Evolutionary conservation across 2,888 invertebrate genomes (phyloP), one percentile per base, ranked within the genome.

Genomic region (Oscheius sp.): DNA sequence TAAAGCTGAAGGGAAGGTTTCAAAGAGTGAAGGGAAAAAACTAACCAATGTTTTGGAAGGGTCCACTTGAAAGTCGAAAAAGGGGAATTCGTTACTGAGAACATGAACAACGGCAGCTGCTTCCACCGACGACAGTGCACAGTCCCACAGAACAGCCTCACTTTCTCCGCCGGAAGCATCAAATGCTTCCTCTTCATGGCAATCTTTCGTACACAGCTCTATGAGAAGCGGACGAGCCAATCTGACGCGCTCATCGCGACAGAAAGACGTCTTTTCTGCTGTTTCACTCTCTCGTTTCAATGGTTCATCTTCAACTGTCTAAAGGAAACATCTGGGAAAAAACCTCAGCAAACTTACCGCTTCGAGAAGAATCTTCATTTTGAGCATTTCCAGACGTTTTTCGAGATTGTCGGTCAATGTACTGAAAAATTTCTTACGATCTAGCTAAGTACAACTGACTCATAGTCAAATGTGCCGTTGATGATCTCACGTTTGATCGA

Each of bases 41-140:
- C 37, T 37, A 33, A 65, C 73, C 35, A 68, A 29, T 51, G 58
- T 66, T 21, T 57, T 11, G 13, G 74, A 47, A 1, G 35, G 55
- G 57, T 76, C 76, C 2, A 70, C 10, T 59, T 70, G 70, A 35
- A 70, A 70, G 37, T 78, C 78, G 47, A 75, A 70, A 35, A 65
- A 35, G 4, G 76, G 76, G 53, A 71, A 72, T 29, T 78, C 75
- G n/a, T 75, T 33, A 2, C 66, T 59, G 13, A 78, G 70, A 7
- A 59, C 74, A 55, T 74, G 71, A 53, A 74, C 73, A 9, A 78
- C 55, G 1, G 63, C 59, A 21, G 78, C 66, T n/a, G 57, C 73
- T 55, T 78, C 78, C 0, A 78, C 59, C 11, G 76, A 33, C 29
- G 76, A 65, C 9, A 78, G 72, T 5, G 70, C 55, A 48, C 74